Conservation (phyloP, 2,888 invertebrate species). For the Drosophila kanekoi region DNA sequence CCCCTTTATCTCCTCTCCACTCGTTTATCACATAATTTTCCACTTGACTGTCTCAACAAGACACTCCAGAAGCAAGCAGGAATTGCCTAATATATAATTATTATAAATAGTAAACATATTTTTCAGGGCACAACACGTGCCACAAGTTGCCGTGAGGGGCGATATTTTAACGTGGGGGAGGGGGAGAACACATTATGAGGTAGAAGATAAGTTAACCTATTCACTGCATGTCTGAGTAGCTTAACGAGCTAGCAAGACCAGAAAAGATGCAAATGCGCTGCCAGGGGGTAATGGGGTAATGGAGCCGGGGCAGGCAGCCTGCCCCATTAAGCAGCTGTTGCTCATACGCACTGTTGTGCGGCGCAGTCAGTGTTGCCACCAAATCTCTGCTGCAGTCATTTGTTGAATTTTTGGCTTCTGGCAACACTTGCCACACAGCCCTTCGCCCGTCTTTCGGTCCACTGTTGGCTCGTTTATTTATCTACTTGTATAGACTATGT, state of each 20-base stretch:
- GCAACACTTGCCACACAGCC: constrained; percentile 14
- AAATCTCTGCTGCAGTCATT: constrained; percentile 34
- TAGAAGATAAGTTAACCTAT: constrained; percentile 9
- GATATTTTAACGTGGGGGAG: too few relatives aligned
- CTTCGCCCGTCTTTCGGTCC: not conserved
- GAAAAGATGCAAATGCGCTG: constrained; percentile 11
- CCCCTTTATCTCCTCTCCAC: too few relatives aligned
- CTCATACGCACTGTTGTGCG: constrained; percentile 31
- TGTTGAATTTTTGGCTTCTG: constrained; percentile 40
- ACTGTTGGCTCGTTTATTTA: constrained; percentile 1
- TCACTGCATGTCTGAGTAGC: constrained; percentile 12
- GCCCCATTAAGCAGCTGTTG: constrained; percentile 50
- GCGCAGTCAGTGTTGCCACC: constrained; percentile 1
- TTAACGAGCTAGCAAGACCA: constrained; percentile 16
- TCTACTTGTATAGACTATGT: not conserved
- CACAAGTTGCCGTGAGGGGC: not conserved
- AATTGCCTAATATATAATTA: constrained; percentile 13
- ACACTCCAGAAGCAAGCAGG: not conserved
- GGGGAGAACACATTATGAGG: not conserved
- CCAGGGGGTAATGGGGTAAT: not conserved
- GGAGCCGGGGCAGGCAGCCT: not conserved
- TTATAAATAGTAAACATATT: constrained; percentile 21
- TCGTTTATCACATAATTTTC: constrained; percentile 20
- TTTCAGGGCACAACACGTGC: constrained; percentile 6
- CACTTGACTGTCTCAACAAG: constrained; percentile 6